A percentile compares a stretch with the other conserved stretches of the same genome.
Evolutionary conservation across 2,113 vertebrate species (phyloP).

Genomic region (Apodemus speciosus): DNA sequence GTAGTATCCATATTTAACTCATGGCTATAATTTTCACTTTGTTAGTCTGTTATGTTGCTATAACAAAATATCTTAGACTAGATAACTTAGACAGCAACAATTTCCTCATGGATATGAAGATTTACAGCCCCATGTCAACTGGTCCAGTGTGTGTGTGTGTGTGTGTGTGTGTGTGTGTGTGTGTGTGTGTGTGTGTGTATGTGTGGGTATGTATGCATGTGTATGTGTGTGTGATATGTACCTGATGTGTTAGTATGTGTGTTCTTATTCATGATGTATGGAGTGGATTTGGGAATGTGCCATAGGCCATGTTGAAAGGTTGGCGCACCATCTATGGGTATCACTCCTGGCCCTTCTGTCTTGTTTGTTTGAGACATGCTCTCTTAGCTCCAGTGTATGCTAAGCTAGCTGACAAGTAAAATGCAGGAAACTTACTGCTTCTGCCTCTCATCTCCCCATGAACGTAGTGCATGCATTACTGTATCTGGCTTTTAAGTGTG

Average conservation of each 20-base stretch:
- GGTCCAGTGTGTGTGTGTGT: neutral
- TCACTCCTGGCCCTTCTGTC: neutral
- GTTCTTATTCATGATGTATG: neutral
- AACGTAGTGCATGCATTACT: no score
- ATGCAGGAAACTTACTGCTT: neutral
- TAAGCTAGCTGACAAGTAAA: neutral
- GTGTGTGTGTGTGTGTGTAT: neutral
- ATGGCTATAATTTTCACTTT: neutral
- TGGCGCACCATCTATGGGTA: neutral
- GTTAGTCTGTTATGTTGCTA: neutral
- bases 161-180: no score
- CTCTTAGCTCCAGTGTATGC: neutral
- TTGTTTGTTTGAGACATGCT: neutral
- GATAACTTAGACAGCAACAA: neutral
- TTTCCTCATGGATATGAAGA: neutral
- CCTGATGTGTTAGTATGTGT: neutral
- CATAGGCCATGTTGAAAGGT: no score
- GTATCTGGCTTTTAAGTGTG: neutral
- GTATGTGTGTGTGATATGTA: neutral
- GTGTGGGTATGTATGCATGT: neutral
- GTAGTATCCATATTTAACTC: neutral
- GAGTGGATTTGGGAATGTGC: neutral
- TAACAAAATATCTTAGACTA: neutral
- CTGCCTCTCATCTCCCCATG: neutral
- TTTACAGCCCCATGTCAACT: neutral